Conservation (phyloP, 2,888 invertebrate genomes). For the Acanthoscelides obtectus region DNA sequence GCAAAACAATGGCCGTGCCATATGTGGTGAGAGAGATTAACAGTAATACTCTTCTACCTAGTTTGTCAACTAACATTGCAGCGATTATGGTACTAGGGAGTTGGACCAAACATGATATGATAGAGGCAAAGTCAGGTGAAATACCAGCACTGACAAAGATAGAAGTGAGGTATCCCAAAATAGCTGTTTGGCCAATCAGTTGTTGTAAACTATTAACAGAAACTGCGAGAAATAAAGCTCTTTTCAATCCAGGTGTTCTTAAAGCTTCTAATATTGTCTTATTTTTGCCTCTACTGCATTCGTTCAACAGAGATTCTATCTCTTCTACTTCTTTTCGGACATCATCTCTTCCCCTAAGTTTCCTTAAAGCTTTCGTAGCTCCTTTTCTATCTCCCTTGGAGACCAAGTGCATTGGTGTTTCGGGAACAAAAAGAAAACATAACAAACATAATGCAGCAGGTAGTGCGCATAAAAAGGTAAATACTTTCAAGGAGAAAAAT, state of each 20-base stretch:
- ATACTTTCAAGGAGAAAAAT: neutral
- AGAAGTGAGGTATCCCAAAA: neutral
- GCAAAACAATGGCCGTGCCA: conserved; percentile 3
- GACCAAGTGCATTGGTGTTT: conserved; percentile 5
- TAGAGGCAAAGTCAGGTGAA: neutral
- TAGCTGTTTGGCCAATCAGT: neutral
- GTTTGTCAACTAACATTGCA: conserved; percentile 6
- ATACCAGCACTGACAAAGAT: neutral
- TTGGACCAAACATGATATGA: conserved; percentile 1
- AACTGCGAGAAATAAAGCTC: neutral
- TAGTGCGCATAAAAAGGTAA: neutral
- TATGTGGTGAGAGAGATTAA: conserved; percentile 2
- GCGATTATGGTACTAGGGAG: conserved; percentile 4
- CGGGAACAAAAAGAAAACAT: conserved; percentile 2
- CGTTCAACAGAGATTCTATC: neutral
- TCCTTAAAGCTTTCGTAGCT: neutral
- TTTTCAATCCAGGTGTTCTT: neutral
- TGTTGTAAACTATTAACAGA: neutral
- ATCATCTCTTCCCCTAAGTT: neutral
- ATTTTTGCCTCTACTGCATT: neutral
- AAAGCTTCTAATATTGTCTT: neutral
- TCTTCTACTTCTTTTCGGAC: neutral
- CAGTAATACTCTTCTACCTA: conserved; percentile 9
- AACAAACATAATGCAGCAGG: neutral
- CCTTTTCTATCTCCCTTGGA: conserved; percentile 3